These are phyloP conservation scores for Apolygus lucorum DNA, from an alignment of 1,140 invertebrate species.

Conservation along the genomic window DNA sequence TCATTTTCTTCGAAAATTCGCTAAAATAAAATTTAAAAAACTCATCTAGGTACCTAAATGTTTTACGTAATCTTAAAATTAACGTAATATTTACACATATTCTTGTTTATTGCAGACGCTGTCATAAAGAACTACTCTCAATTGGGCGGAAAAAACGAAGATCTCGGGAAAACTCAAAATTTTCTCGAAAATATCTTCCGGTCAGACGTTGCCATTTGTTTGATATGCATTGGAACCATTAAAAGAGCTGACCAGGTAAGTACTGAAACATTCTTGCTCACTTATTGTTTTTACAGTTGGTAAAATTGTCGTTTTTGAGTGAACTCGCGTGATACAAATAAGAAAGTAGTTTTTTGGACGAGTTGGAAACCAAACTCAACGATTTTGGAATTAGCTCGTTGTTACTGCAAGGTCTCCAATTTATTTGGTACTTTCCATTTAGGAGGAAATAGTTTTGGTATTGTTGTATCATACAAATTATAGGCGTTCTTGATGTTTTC, in stretches of 20 bases:
- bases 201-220: constrained; percentile 69
- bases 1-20: too few species aligned
- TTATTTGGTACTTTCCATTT: neutral
- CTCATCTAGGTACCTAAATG: too few species aligned
- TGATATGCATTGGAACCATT: constrained; percentile 85
- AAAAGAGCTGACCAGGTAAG: constrained; percentile 68
- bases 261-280: constrained; percentile 23
- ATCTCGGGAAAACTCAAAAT: constrained; percentile 52
- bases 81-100: too few species aligned
- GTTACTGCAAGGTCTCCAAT: neutral
- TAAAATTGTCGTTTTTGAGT: neutral
- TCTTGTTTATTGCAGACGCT: constrained; percentile 40
- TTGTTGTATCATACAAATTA: neutral
- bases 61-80: too few species aligned
- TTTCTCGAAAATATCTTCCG: constrained; percentile 66
- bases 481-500: constrained; percentile 31
- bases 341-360: too few species aligned
- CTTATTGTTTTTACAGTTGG: neutral
- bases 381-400: too few species aligned
- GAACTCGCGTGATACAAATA: too few species aligned
- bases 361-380: too few species aligned
- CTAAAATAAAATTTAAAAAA: neutral
- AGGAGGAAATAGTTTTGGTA: neutral
- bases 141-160: constrained; percentile 39
- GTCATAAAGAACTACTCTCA: constrained; percentile 42